Conservation (phyloP, 2,113 vertebrate species). For the Serilophus lunatus region DNA sequence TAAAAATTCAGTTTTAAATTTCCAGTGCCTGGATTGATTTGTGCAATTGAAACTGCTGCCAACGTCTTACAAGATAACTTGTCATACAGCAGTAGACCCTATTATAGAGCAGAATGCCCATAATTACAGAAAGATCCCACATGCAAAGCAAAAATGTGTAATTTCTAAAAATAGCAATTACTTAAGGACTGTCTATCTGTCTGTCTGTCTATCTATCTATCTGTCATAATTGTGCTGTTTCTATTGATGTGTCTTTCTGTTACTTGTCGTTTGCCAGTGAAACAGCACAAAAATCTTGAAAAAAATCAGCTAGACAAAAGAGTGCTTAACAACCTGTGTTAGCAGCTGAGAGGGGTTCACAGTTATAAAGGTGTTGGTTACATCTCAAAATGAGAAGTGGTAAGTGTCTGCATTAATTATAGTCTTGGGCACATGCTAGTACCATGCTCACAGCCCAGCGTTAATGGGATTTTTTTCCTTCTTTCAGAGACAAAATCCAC, state of each 20-base stretch:
- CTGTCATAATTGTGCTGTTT: neutral
- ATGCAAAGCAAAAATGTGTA: neutral
- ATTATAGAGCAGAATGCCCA: neutral
- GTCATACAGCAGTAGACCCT: neutral
- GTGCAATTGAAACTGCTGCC: constrained; percentile 1
- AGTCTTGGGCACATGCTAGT: neutral
- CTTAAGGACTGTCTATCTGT: neutral
- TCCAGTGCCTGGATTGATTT: neutral
- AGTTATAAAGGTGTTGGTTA: neutral
- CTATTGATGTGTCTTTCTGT: neutral
- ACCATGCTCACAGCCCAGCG: neutral
- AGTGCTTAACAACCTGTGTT: neutral
- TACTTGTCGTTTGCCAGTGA: neutral
- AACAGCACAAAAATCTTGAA: neutral
- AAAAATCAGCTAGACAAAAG: neutral
- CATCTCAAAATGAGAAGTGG: neutral
- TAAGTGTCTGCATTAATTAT: neutral
- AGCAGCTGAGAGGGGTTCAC: neutral
- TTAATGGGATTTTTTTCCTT: neutral
- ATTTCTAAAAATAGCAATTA: constrained; percentile 4
- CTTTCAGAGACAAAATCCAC: neutral
- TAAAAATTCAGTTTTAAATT: neutral
- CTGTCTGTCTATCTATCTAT: neutral
- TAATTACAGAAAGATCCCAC: neutral
- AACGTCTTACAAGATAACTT: neutral